phyloP scores from a whole-genome alignment of 2,113 vertebrate genomes.

The Speoplatyrhinus poulsoni region DNA sequence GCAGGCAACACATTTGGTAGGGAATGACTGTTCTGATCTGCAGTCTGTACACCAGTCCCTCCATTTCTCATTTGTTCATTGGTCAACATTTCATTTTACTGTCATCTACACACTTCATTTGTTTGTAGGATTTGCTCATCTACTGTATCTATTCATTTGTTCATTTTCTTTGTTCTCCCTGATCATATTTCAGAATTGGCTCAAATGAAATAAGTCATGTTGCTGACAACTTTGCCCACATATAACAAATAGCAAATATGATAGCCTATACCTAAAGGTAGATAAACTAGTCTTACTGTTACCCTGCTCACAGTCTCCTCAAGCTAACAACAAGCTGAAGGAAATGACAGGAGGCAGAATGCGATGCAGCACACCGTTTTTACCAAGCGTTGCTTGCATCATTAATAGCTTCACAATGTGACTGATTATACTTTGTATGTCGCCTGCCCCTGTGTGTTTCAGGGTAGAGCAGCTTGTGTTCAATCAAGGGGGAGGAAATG shows the following conservation, averaged over 20 bases:
- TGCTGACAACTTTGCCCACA: no score
- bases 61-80: no score
- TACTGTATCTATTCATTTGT: background rate
- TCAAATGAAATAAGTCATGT: no score
- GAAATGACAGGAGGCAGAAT: constrained; percentile 56
- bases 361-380: constrained; percentile 23
- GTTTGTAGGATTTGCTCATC: no score
- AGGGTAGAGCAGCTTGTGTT: constrained; percentile 64
- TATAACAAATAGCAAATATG: no score
- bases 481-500: constrained; percentile 30
- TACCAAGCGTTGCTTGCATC: constrained; percentile 36
- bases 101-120: no score
- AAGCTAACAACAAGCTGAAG: constrained; percentile 50
- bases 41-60: background rate
- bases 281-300: no score
- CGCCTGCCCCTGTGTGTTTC: constrained; percentile 43
- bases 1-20: constrained; percentile 36
- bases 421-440: constrained; percentile 57
- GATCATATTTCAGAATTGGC: no score
- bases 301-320: constrained; percentile 13
- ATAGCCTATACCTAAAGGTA: no score
- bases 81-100: no score
- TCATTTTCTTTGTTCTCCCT: background rate
- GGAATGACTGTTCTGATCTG: constrained; percentile 40
- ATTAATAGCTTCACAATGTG: constrained; percentile 61